Conservation (phyloP, 2,797 vertebrate species). For the Acrossocheilus wenchowensis region DNA sequence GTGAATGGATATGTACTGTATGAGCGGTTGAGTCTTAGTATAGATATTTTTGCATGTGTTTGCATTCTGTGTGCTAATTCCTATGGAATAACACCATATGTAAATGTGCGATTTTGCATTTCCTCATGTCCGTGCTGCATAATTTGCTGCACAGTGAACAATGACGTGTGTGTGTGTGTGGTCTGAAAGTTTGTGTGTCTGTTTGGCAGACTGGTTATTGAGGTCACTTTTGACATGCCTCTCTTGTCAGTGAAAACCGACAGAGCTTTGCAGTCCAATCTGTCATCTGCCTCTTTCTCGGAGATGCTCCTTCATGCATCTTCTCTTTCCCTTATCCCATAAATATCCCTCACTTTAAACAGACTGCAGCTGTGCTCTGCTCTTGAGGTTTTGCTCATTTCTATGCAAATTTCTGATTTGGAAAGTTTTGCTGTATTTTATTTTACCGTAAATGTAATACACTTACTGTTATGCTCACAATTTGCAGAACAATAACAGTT, state of each 20-base stretch:
- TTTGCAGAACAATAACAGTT: slow-evolving; percentile 14
- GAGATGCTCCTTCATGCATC: slow-evolving; percentile 35
- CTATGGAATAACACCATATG: slow-evolving; percentile 1
- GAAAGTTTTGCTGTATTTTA: slow-evolving; percentile 24
- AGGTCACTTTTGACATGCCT: slow-evolving; percentile 69
- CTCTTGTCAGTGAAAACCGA: slow-evolving; percentile 64
- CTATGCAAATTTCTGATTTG: slow-evolving; percentile 24
- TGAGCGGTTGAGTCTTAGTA: background rate
- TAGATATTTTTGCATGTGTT: slow-evolving; percentile 18
- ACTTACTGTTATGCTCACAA: background rate
- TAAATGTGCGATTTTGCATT: slow-evolving; percentile 34
- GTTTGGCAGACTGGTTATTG: slow-evolving; percentile 62
- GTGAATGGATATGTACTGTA: background rate
- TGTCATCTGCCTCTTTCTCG: slow-evolving; percentile 54
- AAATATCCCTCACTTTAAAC: slow-evolving; percentile 44
- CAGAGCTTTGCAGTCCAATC: slow-evolving; percentile 63
- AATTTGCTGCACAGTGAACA: slow-evolving; percentile 34
- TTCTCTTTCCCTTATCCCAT: slow-evolving; percentile 37
- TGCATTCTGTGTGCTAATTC: slow-evolving; percentile 20
- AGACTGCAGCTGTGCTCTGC: slow-evolving; percentile 22
- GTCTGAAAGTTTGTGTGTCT: slow-evolving; percentile 26
- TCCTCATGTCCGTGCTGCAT: slow-evolving; percentile 21
- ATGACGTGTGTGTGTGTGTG: slow-evolving; percentile 26
- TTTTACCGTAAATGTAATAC: slow-evolving; percentile 2
- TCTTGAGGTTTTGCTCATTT: slow-evolving; percentile 22